Percentiles rank a stretch among this genome's conserved stretches.
Evolutionary conservation across 2,888 invertebrate genomes (phyloP).

Genomic region (Oscheius onirici): DNA sequence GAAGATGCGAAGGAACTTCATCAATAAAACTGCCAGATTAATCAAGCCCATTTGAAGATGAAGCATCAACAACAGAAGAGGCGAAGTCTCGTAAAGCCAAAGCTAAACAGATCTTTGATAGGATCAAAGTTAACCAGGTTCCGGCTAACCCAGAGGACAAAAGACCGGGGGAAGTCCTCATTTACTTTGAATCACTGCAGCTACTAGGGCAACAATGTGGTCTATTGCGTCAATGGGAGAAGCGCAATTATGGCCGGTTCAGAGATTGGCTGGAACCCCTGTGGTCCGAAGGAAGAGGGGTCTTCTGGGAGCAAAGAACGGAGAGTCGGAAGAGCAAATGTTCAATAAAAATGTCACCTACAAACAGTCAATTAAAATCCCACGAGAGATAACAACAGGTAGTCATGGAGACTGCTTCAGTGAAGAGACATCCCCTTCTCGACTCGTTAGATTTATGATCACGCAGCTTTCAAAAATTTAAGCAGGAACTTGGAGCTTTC

Average conservation of each 20-base stretch:
- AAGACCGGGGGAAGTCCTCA: not conserved
- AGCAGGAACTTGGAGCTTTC: too few relatives aligned
- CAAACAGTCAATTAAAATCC: not conserved
- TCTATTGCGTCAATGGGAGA: conserved; percentile 18
- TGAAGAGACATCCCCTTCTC: not conserved
- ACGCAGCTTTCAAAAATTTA: too few relatives aligned
- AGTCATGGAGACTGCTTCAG: not conserved
- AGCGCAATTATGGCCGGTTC: not conserved
- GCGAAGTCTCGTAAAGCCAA: too few relatives aligned
- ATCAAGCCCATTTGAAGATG: too few relatives aligned
- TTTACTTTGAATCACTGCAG: conserved; percentile 7
- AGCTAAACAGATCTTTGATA: too few relatives aligned
- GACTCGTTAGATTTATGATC: too few relatives aligned
- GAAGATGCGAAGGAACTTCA: too few relatives aligned
- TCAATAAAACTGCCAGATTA: too few relatives aligned
- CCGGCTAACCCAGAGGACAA: not conserved
- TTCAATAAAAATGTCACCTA: not conserved
- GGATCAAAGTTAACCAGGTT: too few relatives aligned
- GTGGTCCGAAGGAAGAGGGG: not conserved
- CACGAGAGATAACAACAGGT: conserved; percentile 1
- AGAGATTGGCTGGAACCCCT: not conserved
- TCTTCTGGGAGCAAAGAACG: not conserved
- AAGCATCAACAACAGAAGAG: too few relatives aligned
- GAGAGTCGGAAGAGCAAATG: not conserved
- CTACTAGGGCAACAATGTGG: not conserved